A percentile compares a stretch with the other conserved stretches of the same genome.
Conservation (phyloP, 2,113 vertebrate species). For the Sinocyclocheilus anshuiensis region DNA sequence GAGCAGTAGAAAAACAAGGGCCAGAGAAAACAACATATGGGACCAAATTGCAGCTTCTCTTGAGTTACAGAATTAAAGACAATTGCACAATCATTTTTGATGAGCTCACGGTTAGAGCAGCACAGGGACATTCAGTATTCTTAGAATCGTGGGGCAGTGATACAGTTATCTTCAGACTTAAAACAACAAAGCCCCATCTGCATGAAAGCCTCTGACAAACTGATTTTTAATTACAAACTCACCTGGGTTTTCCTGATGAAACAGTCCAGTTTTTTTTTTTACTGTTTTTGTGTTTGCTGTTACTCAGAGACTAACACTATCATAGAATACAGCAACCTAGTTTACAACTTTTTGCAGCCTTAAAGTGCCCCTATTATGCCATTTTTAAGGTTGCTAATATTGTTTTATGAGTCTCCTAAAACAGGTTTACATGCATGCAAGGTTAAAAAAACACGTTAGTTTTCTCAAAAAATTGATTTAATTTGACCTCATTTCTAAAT, state of each 20-base stretch:
- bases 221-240: neutral
- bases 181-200: slow-evolving; percentile 23
- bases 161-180: neutral
- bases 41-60: slow-evolving; percentile 7
- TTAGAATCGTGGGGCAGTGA: neutral
- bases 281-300: neutral
- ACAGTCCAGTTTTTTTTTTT: no score
- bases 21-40: neutral
- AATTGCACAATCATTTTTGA: slow-evolving; percentile 48
- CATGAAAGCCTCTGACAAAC: neutral
- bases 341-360: neutral
- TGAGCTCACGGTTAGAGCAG: slow-evolving; percentile 33
- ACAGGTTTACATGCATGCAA: no score
- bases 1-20: neutral
- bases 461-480: no score
- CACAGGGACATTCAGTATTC: slow-evolving; percentile 15
- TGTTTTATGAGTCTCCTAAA: no score
- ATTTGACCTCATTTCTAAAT: no score
- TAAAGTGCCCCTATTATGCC: no score
- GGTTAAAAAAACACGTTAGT: no score
- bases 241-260: no score
- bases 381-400: no score
- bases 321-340: neutral
- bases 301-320: neutral
- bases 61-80: slow-evolving; percentile 35